These are phyloP conservation scores for Melanargia galathea DNA, from an alignment of 2,888 invertebrate species.

Conservation along the genomic window DNA sequence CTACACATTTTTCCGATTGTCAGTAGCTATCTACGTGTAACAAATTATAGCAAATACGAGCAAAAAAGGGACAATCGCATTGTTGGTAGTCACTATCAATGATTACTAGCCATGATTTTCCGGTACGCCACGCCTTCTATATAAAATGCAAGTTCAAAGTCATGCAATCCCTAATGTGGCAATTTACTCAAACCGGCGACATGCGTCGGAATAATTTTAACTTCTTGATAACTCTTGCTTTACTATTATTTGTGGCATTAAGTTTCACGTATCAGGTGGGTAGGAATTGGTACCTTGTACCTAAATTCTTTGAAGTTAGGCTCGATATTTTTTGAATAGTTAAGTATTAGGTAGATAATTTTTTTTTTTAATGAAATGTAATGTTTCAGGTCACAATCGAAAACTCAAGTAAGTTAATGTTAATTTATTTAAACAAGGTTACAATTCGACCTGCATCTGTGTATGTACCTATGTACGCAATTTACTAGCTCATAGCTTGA, in stretches of 20 bases:
- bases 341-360: neutral
- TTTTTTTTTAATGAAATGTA: conserved; percentile 10
- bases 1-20: conserved; percentile 1
- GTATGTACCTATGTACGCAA: neutral
- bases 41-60: conserved; percentile 30
- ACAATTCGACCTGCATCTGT: too few species aligned
- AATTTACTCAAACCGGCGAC: conserved; percentile 49
- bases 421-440: neutral
- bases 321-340: neutral
- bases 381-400: conserved; percentile 51
- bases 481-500: too few species aligned
- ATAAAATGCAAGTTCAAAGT: conserved; percentile 76
- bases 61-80: conserved; percentile 32
- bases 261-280: conserved; percentile 61
- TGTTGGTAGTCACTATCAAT: conserved; percentile 32
- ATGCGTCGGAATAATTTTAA: conserved; percentile 59
- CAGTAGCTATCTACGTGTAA: conserved; percentile 17
- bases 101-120: conserved; percentile 65
- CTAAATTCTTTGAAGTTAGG: neutral
- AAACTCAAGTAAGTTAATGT: conserved; percentile 35
- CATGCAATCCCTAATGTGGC: conserved; percentile 62
- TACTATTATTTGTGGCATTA: conserved; percentile 46
- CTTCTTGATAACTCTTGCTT: conserved; percentile 48
- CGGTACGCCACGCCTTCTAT: conserved; percentile 77
- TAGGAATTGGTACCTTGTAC: conserved; percentile 23